A percentile compares a stretch with the other conserved stretches of the same genome.
Conservation (phyloP, 2,888 invertebrate species). For the Anthophora plumipes region DNA sequence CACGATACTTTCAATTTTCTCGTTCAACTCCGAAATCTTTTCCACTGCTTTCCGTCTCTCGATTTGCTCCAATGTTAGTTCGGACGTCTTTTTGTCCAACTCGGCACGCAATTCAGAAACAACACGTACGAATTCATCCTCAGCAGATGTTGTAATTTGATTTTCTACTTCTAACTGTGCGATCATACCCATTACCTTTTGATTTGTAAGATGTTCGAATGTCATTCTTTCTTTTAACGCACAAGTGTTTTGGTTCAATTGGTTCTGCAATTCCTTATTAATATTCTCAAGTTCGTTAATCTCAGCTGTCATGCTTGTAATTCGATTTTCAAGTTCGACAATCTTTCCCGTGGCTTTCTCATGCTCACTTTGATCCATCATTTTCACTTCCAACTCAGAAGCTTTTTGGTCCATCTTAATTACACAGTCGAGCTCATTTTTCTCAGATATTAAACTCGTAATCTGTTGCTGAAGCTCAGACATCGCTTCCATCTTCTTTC, state of each 20-base stretch:
- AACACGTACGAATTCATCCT: conserved; percentile 39
- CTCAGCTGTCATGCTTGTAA: neutral
- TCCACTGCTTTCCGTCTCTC: conserved; percentile 22
- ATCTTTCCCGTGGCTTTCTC: neutral
- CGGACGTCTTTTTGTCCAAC: neutral
- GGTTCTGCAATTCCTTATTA: neutral
- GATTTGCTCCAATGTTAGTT: neutral
- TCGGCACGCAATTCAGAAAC: conserved; percentile 30
- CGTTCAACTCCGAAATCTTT: conserved; percentile 29
- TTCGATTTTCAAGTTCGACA: conserved; percentile 4
- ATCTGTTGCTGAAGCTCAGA: conserved; percentile 28
- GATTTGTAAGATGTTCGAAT: neutral
- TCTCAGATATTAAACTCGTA: neutral
- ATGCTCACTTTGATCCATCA: neutral
- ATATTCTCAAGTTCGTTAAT: neutral
- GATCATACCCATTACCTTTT: conserved; percentile 14
- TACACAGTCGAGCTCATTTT: conserved; percentile 5
- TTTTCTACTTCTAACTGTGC: conserved; percentile 35
- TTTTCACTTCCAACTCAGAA: neutral
- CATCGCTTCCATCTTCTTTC: neutral
- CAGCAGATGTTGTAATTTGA: conserved; percentile 36
- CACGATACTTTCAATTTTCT: conserved; percentile 28
- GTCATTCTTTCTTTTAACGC: neutral
- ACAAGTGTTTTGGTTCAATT: neutral
- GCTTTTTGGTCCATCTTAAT: neutral